A percentile compares a stretch with the other conserved stretches of the same genome.
Evolutionary conservation across 2,113 vertebrate genomes (phyloP).

Genomic region (Arenaria interpres): DNA sequence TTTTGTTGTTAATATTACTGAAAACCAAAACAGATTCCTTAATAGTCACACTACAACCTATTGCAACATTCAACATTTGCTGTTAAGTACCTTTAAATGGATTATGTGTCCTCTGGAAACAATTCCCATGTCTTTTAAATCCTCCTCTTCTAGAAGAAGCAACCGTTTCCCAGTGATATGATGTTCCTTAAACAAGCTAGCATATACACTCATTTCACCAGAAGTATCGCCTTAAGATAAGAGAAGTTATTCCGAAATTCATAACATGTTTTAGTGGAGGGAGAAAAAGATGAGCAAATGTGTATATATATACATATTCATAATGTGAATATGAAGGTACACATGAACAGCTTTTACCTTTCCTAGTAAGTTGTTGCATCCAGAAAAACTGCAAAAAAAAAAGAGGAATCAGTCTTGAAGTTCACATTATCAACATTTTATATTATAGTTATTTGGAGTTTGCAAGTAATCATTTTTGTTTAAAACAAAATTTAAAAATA

Average conservation of each 20-base stretch:
- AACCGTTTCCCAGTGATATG: conserved; percentile 94
- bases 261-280: neutral
- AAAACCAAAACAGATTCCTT: neutral
- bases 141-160: conserved; percentile 88
- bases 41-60: neutral
- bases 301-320: neutral
- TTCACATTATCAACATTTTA: neutral
- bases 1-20: neutral
- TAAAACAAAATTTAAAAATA: neutral
- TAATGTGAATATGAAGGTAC: neutral
- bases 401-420: conserved; percentile 60
- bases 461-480: neutral
- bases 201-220: conserved; percentile 85
- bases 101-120: conserved; percentile 95
- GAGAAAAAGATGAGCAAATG: neutral
- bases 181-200: conserved; percentile 91
- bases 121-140: conserved; percentile 95
- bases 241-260: conserved; percentile 48
- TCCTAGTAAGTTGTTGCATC: conserved; percentile 91
- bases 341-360: conserved; percentile 78
- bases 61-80: neutral
- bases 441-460: neutral
- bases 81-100: conserved; percentile 89
- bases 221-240: conserved; percentile 78
- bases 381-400: conserved; percentile 87